Evolutionary conservation across 2,888 invertebrate species (phyloP).

Genomic region (Smittia sp.): DNA sequence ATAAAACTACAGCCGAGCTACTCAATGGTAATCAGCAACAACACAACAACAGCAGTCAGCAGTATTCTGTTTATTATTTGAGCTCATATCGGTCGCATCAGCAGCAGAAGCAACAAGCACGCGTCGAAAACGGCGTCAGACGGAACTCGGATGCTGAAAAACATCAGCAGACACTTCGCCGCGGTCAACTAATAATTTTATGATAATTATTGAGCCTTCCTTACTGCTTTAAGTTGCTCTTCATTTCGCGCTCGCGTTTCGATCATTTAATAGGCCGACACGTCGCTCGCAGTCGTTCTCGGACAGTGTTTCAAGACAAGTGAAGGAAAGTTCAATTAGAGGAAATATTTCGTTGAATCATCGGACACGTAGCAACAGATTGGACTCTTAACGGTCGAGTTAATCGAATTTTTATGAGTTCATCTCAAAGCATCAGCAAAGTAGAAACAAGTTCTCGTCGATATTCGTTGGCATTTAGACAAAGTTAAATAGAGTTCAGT

Average conservation of each 20-base stretch:
- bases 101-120: conserved; percentile 13
- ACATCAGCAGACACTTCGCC: conserved; percentile 20
- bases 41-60: conserved; percentile 17
- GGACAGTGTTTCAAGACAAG: not conserved
- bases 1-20: conserved; percentile 22
- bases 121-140: not conserved
- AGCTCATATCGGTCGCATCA: conserved; percentile 24
- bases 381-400: too few relatives aligned
- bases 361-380: too few relatives aligned
- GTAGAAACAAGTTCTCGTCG: too few relatives aligned
- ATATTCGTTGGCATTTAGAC: too few relatives aligned
- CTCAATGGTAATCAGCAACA: conserved; percentile 37
- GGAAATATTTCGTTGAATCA: too few relatives aligned
- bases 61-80: conserved; percentile 33
- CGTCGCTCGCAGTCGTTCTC: not conserved
- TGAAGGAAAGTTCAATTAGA: too few relatives aligned
- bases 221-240: conserved; percentile 6
- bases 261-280: not conserved
- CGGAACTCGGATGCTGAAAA: conserved; percentile 28
- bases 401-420: too few relatives aligned
- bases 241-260: conserved; percentile 3
- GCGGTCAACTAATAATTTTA: conserved; percentile 32
- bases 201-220: conserved; percentile 33
- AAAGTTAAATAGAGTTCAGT: too few relatives aligned
- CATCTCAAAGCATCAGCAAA: too few relatives aligned